Evolutionary conservation across 2,797 vertebrate genomes (phyloP).

Genomic region (Vireo griseus): DNA sequence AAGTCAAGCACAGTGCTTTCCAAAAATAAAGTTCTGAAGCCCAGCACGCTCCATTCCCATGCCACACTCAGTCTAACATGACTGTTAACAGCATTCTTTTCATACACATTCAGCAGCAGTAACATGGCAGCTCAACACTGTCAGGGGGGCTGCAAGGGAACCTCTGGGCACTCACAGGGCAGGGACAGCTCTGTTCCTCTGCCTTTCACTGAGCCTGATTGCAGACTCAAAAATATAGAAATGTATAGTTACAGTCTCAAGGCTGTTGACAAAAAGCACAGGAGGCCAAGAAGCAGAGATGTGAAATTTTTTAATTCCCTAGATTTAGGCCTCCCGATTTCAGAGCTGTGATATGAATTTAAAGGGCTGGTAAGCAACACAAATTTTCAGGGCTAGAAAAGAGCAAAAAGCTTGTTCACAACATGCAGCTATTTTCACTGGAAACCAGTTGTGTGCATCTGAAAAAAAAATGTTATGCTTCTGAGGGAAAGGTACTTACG

Average conservation of each 20-base stretch:
- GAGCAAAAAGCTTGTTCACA: not conserved
- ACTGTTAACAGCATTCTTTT: not conserved
- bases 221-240: not conserved
- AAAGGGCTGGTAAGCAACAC: not conserved
- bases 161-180: not conserved
- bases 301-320: not conserved
- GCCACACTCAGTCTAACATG: not conserved
- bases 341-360: not conserved
- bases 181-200: not conserved
- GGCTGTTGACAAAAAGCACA: not conserved
- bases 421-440: not conserved
- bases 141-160: not conserved
- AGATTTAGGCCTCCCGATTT: not conserved
- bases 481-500: slow-evolving; percentile 81
- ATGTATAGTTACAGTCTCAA: not conserved
- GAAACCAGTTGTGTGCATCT: not conserved
- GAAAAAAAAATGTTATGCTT: not conserved
- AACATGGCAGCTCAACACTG: accelerated
- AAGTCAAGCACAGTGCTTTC: not conserved
- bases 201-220: not conserved
- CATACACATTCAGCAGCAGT: not conserved
- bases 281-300: not conserved
- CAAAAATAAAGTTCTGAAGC: not conserved
- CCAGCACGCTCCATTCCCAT: not conserved
- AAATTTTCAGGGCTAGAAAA: not conserved